A percentile compares a stretch with the other conserved stretches of the same genome.
phyloP scores from a whole-genome alignment of 2,888 invertebrate species.

The Sesia bembeciformis region DNA sequence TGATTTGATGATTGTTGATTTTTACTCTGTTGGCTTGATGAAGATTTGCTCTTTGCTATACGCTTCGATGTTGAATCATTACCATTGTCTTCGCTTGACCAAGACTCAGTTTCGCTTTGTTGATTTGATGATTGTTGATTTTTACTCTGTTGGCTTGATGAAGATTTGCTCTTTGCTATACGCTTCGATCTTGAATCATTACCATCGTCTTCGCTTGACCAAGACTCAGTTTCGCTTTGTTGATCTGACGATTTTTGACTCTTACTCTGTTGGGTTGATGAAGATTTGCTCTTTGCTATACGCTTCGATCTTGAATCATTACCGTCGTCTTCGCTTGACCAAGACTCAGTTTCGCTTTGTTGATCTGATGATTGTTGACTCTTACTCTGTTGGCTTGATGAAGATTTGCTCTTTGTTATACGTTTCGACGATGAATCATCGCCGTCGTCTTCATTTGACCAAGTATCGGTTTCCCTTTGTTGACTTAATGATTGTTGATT shows the following conservation, averaged over 20 bases:
- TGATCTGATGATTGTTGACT: not conserved
- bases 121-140: not conserved
- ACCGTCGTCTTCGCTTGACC: not conserved
- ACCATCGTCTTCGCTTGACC: not conserved
- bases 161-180: not conserved
- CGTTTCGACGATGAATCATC: not conserved
- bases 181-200: not conserved
- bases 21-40: too few species aligned
- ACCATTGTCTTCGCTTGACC: not conserved
- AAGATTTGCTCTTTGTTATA: not conserved
- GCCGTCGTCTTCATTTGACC: not conserved
- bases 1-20: too few species aligned
- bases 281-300: too few species aligned
- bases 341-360: not conserved
- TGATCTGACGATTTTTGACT: too few species aligned
- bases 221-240: too few species aligned
- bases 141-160: not conserved
- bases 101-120: not conserved
- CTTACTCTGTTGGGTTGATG: too few species aligned
- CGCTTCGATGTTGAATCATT: not conserved
- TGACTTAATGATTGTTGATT: too few species aligned
- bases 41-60: too few species aligned
- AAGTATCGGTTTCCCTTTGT: too few species aligned
- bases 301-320: not conserved
- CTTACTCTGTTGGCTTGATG: not conserved